Evolutionary conservation across 2,113 vertebrate genomes (phyloP), one percentile per base, ranked within the genome.

Genomic region (Cacatua alba): DNA sequence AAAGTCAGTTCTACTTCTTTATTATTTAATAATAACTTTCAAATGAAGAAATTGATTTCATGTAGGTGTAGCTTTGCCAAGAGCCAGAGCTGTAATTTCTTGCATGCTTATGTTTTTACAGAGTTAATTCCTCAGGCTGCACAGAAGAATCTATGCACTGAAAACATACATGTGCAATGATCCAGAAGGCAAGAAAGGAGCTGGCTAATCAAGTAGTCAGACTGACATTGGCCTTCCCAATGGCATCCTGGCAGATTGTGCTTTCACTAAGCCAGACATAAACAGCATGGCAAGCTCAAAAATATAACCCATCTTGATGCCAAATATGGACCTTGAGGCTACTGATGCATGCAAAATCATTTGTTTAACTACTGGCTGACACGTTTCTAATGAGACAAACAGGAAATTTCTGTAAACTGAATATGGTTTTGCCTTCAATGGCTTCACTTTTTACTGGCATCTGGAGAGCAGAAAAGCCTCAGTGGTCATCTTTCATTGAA

Each of bases 181-280:
- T 67, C 57, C 77, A 70, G 74, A 71, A 7, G 25, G 84, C 0
- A 0, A 57, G 84, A 70, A 85, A 92, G 67, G 43, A 95, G 62
- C 52, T 64, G 77, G 76, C 48, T 94, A 83, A 91, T 92, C 94
- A 92, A 89, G 95, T 94, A 85, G 75, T 67, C 84, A 94, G 76
- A 92, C 89, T 94, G 89, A 92, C 78, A 39, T 53, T 87, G 87
- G 84, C 87, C 51, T 88, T 88, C 82, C 89, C 78, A 87, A 13
- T n/a, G 69, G 33, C 29, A 46, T 55, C 51, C 83, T 86, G 91
- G 77, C 89, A 96, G 87, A 85, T 31, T 90, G 78, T 91, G 70
- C 70, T 82, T 71, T 84, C 69, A 39, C 52, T 82, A 83, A 94
- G 91, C 70, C 90, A 94, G 83, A 94, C 78, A 41, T 28, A 85